Evolutionary conservation across 2,113 vertebrate species (phyloP).

Genomic region (Myanophis thanlyinensis): DNA sequence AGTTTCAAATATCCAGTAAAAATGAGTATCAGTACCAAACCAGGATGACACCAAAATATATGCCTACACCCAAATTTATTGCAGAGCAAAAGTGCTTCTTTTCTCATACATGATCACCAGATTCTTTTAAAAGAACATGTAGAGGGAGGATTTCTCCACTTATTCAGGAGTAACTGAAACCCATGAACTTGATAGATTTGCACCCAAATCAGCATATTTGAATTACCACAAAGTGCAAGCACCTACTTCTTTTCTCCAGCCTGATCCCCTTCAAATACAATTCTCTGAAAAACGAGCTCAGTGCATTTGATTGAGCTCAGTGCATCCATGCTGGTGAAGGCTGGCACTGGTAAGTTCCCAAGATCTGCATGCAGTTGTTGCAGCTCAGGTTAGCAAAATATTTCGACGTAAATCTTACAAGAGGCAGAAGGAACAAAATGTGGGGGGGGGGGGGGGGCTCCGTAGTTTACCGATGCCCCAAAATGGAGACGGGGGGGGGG

Average conservation of each 20-base stretch:
- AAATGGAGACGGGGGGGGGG: background rate
- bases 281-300: background rate
- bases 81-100: background rate
- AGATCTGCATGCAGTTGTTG: background rate
- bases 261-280: background rate
- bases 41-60: background rate
- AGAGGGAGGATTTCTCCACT: background rate
- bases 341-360: background rate
- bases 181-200: background rate
- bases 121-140: background rate
- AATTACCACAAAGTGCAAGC: background rate
- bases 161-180: background rate
- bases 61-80: background rate
- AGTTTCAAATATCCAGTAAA: background rate
- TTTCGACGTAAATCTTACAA: background rate
- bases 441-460: accelerated
- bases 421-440: background rate
- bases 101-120: background rate
- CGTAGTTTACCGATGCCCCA: background rate
- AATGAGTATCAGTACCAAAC: background rate
- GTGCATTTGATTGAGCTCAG: background rate
- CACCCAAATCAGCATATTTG: background rate
- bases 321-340: background rate
- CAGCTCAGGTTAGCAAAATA: background rate
- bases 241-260: background rate